Evolutionary conservation across 2,113 vertebrate genomes (phyloP), one percentile per base, ranked within the genome.

Genomic region (Tetrao urogallus): DNA sequence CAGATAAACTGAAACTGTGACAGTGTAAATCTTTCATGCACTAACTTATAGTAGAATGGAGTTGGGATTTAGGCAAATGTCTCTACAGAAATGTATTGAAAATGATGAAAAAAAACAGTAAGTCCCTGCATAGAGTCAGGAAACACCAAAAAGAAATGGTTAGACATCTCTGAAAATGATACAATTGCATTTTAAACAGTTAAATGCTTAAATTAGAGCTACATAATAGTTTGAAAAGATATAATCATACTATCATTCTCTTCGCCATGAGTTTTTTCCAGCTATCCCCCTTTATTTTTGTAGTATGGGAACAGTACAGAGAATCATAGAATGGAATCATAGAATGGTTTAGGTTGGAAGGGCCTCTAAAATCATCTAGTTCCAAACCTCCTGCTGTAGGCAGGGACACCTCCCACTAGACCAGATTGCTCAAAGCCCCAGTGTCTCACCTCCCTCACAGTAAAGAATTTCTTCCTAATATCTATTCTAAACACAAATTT

Each of bases 161-260:
- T 87, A 94, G 52, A 5, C 22, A 56, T 72, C 56, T 81, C 91
- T 94, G 43, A 10, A 78, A 88, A 57, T 34, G 38, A 63, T 34
- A 69, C 19, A 36, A 4, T 60, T 94, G 21, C 19, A 93, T 94
- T 97, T 82, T 88, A 87, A 94, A 72, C 25, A 76, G 76, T 43
- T 43, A 43, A 43, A 16, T 36, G 4, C 12, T 76, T 77, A 19
- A 54, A 24, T 83, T 74, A 42, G 66, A 77, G 42, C 45, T 56
- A 54, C 3, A 1, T 21, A 50, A 73, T 71, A 82, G 28, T 71
- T 78, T 61, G 38, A 88, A 79, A 92, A 48, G 58, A 70, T 38
- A 48, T 24, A 38, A 21, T 48, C 73, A 86, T 25, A 30, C 16
- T 73, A 81, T 77, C 56, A 58, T 52, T 80, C 47, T 24, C 9